Evolutionary conservation across 2,113 vertebrate genomes (phyloP).

Genomic region (Thunnus maccoyii): DNA sequence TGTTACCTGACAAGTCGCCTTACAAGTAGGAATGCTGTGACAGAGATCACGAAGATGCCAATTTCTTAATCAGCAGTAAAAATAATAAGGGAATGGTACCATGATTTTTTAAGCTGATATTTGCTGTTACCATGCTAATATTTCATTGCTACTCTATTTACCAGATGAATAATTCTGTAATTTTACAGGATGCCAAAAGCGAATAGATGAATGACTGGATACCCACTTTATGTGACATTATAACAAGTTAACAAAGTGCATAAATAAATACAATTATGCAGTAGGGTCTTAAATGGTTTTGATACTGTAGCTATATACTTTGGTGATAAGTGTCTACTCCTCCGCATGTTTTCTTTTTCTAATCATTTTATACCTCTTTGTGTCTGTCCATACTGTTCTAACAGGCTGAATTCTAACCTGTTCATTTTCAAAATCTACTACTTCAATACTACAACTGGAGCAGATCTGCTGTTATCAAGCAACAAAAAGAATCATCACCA

Average conservation of each 20-base stretch:
- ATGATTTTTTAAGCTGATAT: constrained; percentile 27
- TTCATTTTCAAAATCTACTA: constrained; percentile 29
- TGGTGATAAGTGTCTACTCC: neutral
- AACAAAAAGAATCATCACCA: constrained; percentile 53
- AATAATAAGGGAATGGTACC: neutral
- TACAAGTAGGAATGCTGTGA: neutral
- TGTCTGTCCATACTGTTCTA: neutral
- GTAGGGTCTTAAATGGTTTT: neutral
- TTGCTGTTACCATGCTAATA: neutral
- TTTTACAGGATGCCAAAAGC: neutral
- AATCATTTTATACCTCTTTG: constrained; percentile 9
- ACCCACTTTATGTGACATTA: neutral
- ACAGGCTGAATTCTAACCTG: constrained; percentile 20
- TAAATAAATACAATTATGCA: neutral
- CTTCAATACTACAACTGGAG: neutral
- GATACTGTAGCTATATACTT: neutral
- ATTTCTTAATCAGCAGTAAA: constrained; percentile 7
- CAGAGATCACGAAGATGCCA: constrained; percentile 1
- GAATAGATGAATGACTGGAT: neutral
- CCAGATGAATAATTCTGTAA: constrained; percentile 15
- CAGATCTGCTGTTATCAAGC: constrained; percentile 52
- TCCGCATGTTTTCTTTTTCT: neutral
- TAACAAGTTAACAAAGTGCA: neutral
- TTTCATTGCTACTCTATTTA: constrained; percentile 22
- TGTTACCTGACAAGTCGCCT: neutral